Evolutionary conservation across 2,797 vertebrate genomes (phyloP).

Genomic region (Artibeus lituratus): DNA sequence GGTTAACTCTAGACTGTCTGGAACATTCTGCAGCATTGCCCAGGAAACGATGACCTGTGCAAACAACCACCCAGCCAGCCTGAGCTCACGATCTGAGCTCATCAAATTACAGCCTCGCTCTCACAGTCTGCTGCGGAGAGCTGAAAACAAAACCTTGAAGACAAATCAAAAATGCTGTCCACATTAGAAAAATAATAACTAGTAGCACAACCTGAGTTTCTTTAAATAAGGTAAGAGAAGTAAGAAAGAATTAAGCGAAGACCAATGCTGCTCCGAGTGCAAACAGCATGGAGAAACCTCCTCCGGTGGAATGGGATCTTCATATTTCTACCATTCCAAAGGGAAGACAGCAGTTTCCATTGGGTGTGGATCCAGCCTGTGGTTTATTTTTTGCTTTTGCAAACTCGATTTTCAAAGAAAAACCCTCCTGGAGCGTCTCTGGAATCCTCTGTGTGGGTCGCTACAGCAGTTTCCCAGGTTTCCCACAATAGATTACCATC

Average conservation of each 20-base stretch:
- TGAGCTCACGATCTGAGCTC: not conserved
- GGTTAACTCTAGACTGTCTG: constrained; percentile 39
- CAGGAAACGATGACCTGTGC: not conserved
- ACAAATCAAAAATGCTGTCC: not conserved
- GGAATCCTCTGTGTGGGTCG: not conserved
- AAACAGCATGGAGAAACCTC: not conserved
- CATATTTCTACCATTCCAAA: not conserved
- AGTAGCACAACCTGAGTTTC: not conserved
- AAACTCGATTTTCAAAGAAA: not conserved
- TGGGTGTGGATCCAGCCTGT: not conserved
- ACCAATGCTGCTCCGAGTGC: not conserved
- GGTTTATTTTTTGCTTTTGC: constrained; percentile 6
- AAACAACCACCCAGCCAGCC: not conserved
- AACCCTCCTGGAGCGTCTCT: not conserved
- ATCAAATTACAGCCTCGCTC: not conserved
- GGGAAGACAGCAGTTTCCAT: not conserved
- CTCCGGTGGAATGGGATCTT: not conserved
- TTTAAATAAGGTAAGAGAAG: not conserved
- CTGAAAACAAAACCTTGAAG: not conserved
- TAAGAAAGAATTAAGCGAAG: not conserved
- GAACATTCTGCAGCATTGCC: not conserved
- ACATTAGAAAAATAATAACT: constrained; percentile 31
- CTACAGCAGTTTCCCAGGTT: not conserved
- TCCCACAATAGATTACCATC: not conserved
- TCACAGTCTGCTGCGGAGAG: not conserved